Evolutionary conservation across 2,113 vertebrate genomes (phyloP).

Genomic region (Tinamus guttatus): DNA sequence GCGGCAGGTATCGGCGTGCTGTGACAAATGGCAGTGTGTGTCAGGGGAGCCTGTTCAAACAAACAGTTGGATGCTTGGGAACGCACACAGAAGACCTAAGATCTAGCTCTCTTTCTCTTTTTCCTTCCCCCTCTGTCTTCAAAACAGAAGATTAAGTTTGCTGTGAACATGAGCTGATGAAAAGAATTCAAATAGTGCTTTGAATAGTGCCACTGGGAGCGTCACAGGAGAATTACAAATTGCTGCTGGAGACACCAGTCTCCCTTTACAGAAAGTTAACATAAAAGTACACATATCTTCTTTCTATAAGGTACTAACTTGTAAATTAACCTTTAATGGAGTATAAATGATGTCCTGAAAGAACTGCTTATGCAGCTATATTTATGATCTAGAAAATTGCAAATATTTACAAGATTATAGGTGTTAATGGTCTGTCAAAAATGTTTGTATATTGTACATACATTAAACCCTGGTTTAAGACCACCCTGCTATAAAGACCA

Average conservation of each 20-base stretch:
- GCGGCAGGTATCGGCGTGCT: slow-evolving; percentile 70
- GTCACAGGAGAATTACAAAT: slow-evolving; percentile 83
- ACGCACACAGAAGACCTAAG: slow-evolving; percentile 71
- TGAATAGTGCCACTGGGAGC: slow-evolving; percentile 80
- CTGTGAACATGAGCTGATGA: slow-evolving; percentile 84
- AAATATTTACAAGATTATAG: slow-evolving; percentile 91
- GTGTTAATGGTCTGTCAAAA: slow-evolving; percentile 90
- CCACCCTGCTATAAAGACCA: slow-evolving; percentile 85
- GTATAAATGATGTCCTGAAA: slow-evolving; percentile 86
- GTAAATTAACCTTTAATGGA: slow-evolving; percentile 88
- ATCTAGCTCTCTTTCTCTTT: slow-evolving; percentile 51
- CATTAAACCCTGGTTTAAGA: slow-evolving; percentile 83
- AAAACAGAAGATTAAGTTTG: slow-evolving; percentile 84
- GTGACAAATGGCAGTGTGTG: slow-evolving; percentile 77
- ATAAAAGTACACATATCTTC: slow-evolving; percentile 85
- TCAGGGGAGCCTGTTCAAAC: slow-evolving; percentile 78
- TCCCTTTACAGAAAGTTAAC: slow-evolving; percentile 79
- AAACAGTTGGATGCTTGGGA: slow-evolving; percentile 77
- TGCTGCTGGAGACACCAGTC: slow-evolving; percentile 82
- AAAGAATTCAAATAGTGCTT: slow-evolving; percentile 81
- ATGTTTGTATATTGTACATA: slow-evolving; percentile 89
- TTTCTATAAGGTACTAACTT: slow-evolving; percentile 87
- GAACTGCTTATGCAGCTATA: slow-evolving; percentile 86
- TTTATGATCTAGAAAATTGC: slow-evolving; percentile 88
- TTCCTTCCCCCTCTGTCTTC: slow-evolving; percentile 31